These are phyloP conservation scores for Ochropleura leucogaster DNA, from an alignment of 2,888 invertebrate genomes.

Conservation along the genomic window DNA sequence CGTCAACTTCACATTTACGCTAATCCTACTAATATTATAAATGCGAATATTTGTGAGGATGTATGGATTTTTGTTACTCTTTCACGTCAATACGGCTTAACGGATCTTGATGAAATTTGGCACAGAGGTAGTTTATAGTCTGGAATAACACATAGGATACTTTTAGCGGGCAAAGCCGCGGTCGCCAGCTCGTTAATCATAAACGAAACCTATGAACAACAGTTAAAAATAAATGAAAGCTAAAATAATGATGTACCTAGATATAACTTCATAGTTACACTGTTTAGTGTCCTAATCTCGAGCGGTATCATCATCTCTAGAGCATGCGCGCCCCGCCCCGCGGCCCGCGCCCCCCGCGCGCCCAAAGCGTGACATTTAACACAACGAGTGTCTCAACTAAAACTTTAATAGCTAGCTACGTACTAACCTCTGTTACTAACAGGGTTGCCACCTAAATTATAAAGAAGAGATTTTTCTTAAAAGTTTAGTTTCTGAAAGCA, in stretches of 20 bases:
- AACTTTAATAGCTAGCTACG: constrained; percentile 74
- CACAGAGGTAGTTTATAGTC: too few species aligned
- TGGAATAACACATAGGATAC: too few species aligned
- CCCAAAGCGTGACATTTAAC: constrained; percentile 79
- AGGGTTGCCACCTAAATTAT: constrained; percentile 52
- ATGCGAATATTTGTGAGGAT: too few species aligned
- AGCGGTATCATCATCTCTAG: constrained; percentile 65
- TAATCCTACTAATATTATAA: too few species aligned
- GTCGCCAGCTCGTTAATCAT: too few species aligned
- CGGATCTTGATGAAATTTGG: too few species aligned
- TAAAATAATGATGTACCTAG: not conserved
- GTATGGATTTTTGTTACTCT: too few species aligned
- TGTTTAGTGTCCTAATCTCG: constrained; percentile 25
- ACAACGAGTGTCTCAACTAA: constrained; percentile 74
- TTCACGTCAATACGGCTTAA: too few species aligned
- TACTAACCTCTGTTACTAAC: constrained; percentile 48
- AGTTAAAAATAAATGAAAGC: too few species aligned
- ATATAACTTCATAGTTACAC: not conserved
- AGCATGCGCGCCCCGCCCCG: constrained; percentile 39
- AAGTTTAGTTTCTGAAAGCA: not conserved
- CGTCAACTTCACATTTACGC: too few species aligned
- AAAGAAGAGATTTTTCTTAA: not conserved
- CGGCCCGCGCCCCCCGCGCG: constrained; percentile 51
- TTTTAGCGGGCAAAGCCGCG: too few species aligned
- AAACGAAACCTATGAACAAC: too few species aligned